Conservation (phyloP, 37 sponge, comb jelly and placozoan species). For the Tethya wilhelma region DNA sequence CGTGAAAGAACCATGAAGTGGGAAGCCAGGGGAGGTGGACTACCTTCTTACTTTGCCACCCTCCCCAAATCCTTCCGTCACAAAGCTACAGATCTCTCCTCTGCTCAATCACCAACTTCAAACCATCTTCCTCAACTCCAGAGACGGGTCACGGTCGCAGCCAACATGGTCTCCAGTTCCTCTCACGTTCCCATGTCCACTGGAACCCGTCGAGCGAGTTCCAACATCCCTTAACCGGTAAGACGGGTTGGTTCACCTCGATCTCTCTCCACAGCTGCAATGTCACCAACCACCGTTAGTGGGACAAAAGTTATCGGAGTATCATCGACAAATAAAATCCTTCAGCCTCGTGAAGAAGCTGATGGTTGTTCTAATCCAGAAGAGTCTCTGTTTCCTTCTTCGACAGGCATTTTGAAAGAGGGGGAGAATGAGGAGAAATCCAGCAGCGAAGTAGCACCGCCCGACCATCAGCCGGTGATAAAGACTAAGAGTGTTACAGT, state of each 20-base stretch:
- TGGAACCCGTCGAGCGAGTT: not conserved
- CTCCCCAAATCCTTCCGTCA: conserved; percentile 43
- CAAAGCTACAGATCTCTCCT: conserved; percentile 1
- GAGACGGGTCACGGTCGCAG: not conserved
- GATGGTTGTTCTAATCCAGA: conserved; percentile 18
- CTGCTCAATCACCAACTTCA: not conserved
- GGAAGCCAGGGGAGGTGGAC: conserved; percentile 50
- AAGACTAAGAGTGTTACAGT: not conserved
- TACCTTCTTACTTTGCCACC: conserved; percentile 34
- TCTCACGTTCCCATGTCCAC: not conserved
- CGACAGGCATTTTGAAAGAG: not conserved
- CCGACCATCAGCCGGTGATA: not conserved
- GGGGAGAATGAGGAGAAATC: not conserved
- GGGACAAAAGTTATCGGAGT: not conserved
- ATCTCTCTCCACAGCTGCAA: not conserved
- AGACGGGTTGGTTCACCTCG: not conserved
- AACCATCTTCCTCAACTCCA: not conserved
- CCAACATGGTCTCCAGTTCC: not conserved
- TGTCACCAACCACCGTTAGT: not conserved
- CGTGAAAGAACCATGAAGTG: conserved; percentile 44
- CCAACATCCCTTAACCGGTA: not conserved
- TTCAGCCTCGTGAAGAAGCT: not conserved
- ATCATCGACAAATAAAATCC: not conserved
- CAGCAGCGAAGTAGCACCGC: conserved; percentile 2
- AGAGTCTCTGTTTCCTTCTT: not conserved